A percentile compares a stretch with the other conserved stretches of the same genome.
Conservation (phyloP, 2,888 invertebrate species). For the Pemphredon lugubris region DNA sequence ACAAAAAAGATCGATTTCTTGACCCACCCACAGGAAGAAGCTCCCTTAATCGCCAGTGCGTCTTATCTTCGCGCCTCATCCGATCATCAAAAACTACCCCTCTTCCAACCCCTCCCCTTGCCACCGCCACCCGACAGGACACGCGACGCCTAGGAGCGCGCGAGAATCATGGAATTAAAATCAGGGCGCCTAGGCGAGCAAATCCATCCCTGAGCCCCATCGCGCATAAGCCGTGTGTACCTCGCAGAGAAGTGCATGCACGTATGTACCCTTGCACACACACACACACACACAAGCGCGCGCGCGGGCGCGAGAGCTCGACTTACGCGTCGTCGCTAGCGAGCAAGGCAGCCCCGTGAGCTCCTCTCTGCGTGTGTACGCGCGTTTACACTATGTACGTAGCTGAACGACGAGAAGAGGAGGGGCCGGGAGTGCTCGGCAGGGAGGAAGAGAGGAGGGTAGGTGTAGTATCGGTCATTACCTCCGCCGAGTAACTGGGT, state of each 20-base stretch:
- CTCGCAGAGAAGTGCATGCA: not conserved
- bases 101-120: no score
- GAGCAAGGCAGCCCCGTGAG: no score
- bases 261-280: no score
- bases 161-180: constrained; percentile 19
- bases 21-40: no score
- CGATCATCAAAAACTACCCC: no score
- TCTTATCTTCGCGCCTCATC: no score
- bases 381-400: constrained; percentile 4
- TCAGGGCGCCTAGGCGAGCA: constrained; percentile 33
- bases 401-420: constrained; percentile 7
- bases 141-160: not conserved
- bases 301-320: no score
- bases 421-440: constrained; percentile 47
- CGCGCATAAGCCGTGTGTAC: constrained; percentile 18
- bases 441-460: constrained; percentile 72
- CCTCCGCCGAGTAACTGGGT: constrained; percentile 80
- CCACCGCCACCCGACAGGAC: not conserved
- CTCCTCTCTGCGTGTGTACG: no score
- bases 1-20: no score
- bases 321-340: no score
- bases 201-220: constrained; percentile 46
- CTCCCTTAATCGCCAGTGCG: no score
- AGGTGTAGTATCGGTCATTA: constrained; percentile 81
- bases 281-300: no score